These are phyloP conservation scores for Monopterus albus DNA, from an alignment of 2,113 vertebrate genomes.

Conservation along the genomic window DNA sequence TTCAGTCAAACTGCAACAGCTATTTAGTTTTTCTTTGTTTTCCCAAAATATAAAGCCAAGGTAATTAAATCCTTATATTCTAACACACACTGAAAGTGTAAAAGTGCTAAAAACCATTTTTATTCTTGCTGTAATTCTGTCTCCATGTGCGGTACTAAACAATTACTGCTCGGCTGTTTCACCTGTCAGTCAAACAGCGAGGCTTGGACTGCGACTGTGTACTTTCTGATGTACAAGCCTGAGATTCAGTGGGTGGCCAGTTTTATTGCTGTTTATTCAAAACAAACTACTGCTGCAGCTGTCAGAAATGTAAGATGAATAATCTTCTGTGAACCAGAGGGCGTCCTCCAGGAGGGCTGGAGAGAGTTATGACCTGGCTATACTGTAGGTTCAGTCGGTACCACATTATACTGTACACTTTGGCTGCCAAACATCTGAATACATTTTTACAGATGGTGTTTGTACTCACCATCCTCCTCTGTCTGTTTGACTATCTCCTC, in stretches of 20 bases:
- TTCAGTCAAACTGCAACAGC: too few species aligned
- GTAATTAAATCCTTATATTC: too few species aligned
- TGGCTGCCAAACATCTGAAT: not conserved
- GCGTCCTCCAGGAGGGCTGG: not conserved
- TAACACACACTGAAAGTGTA: too few species aligned
- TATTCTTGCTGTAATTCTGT: too few species aligned
- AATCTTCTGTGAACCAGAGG: not conserved
- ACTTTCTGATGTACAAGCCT: too few species aligned
- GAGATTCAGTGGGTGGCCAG: too few species aligned
- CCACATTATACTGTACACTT: not conserved
- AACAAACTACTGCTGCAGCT: too few species aligned
- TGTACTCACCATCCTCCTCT: constrained; percentile 90
- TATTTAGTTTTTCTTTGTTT: too few species aligned
- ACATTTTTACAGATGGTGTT: not conserved
- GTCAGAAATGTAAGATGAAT: not conserved
- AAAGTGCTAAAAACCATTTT: not conserved
- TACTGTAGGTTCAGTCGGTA: not conserved
- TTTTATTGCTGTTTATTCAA: too few species aligned
- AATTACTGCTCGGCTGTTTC: not conserved
- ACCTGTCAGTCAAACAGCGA: not conserved
- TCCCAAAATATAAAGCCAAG: too few species aligned
- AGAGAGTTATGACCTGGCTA: not conserved
- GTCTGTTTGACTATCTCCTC: constrained; percentile 96
- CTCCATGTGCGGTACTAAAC: not conserved
- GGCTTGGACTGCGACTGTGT: not conserved